Conservation (phyloP, 2,797 vertebrate genomes). For the Coregonus sp. region DNA sequence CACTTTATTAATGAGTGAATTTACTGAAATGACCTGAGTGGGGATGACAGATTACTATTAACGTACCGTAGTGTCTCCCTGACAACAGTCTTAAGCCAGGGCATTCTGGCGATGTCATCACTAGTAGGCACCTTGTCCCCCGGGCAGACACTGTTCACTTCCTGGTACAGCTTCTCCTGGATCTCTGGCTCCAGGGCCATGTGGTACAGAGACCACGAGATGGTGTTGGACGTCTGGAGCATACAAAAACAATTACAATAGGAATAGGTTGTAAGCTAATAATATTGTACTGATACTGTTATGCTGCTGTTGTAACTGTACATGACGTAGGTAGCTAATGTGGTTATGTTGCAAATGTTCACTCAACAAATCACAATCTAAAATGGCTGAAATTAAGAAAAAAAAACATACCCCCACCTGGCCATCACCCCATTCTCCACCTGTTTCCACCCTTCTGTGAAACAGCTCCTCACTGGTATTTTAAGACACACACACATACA, state of each 20-base stretch:
- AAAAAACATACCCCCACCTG: background rate
- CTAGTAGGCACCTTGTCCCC: constrained; percentile 67
- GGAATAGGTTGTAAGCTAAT: background rate
- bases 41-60: background rate
- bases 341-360: background rate
- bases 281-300: background rate
- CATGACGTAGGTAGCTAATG: background rate
- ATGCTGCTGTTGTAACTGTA: background rate
- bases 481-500: background rate
- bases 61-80: constrained; percentile 77
- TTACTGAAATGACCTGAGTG: background rate
- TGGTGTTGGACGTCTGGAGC: constrained; percentile 80
- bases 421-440: background rate
- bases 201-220: constrained; percentile 76
- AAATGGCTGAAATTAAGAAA: background rate
- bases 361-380: background rate
- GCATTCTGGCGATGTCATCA: constrained; percentile 72
- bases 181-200: constrained; percentile 71
- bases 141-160: constrained; percentile 69
- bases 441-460: background rate
- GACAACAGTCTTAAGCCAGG: constrained; percentile 75
- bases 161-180: constrained; percentile 73
- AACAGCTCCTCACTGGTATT: background rate
- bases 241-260: background rate
- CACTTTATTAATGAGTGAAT: background rate